Conservation (phyloP, 2,888 invertebrate species). For the Zhuqinia jingwanae region DNA sequence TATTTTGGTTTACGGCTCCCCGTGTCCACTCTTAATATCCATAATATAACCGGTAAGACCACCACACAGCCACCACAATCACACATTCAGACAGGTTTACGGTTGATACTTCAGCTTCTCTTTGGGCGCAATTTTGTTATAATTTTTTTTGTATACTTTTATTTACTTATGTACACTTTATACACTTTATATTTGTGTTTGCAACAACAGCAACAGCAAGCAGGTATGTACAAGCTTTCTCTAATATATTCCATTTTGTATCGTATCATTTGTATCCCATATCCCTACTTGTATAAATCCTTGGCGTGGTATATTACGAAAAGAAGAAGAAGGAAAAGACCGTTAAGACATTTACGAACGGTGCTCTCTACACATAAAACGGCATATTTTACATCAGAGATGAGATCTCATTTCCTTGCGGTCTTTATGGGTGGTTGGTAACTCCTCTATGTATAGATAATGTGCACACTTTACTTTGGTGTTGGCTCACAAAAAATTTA, state of each 20-base stretch:
- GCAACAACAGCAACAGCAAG: too few species aligned
- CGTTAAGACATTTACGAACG: slow-evolving; percentile 53
- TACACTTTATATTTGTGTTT: too few species aligned
- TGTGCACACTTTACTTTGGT: slow-evolving; percentile 21
- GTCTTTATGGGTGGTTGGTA: slow-evolving; percentile 27
- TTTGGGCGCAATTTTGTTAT: slow-evolving; percentile 58
- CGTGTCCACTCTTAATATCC: slow-evolving; percentile 69
- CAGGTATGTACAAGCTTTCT: slow-evolving; percentile 16
- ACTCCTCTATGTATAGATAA: neutral
- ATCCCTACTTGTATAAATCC: neutral
- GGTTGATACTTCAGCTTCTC: slow-evolving; percentile 59
- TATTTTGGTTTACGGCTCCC: slow-evolving; percentile 68
- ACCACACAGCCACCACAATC: slow-evolving; percentile 43
- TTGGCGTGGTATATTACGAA: neutral
- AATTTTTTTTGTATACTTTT: slow-evolving; percentile 5
- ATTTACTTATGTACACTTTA: too few species aligned
- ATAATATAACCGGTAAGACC: slow-evolving; percentile 65
- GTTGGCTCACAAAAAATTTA: slow-evolving; percentile 64
- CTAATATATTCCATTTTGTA: slow-evolving; percentile 70
- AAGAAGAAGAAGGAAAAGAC: slow-evolving; percentile 46
- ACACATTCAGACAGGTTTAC: slow-evolving; percentile 64
- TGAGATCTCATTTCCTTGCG: slow-evolving; percentile 61
- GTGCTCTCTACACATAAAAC: slow-evolving; percentile 56
- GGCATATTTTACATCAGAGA: slow-evolving; percentile 67
- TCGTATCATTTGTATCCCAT: slow-evolving; percentile 59